These are phyloP conservation scores for Corynorhinus townsendii DNA, from an alignment of 2,113 vertebrate genomes.

Conservation along the genomic window DNA sequence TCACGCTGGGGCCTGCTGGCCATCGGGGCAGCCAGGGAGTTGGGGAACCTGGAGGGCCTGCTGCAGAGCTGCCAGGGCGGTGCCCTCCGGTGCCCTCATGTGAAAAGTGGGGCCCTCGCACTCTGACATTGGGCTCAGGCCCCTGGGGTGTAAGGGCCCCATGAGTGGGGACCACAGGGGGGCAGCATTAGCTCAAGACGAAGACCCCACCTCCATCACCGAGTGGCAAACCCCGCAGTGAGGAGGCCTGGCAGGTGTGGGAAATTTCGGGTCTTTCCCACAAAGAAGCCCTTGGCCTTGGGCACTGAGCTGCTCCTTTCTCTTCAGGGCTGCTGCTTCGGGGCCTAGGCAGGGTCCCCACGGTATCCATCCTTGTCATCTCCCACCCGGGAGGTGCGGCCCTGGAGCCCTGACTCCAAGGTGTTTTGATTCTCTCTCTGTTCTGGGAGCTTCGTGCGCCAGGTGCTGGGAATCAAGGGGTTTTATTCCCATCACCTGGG, in stretches of 20 bases:
- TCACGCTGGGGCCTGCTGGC: not conserved
- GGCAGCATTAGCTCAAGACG: not conserved
- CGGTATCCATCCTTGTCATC: fast-evolving
- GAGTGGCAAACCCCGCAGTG: not conserved
- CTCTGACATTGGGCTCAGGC: not conserved
- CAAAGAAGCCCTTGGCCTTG: not conserved
- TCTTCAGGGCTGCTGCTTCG: not conserved
- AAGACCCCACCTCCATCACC: fast-evolving
- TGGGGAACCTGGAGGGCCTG: fast-evolving
- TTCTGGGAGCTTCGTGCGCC: not conserved
- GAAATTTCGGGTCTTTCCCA: not conserved
- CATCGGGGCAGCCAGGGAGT: fast-evolving
- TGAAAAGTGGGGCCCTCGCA: not conserved
- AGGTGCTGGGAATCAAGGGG: no score
- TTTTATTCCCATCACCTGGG: not conserved
- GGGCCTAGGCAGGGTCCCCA: fast-evolving
- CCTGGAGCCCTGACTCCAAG: not conserved
- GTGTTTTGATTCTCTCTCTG: not conserved
- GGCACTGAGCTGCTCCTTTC: not conserved
- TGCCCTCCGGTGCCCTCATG: not conserved
- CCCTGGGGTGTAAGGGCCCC: fast-evolving
- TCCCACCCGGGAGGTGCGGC: not conserved
- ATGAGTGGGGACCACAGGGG: fast-evolving
- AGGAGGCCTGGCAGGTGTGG: not conserved
- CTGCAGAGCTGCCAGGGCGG: fast-evolving